Percentiles rank a stretch among this genome's conserved stretches.
phyloP scores from a whole-genome alignment of 2,797 vertebrate genomes.

The Propithecus deckenii region DNA sequence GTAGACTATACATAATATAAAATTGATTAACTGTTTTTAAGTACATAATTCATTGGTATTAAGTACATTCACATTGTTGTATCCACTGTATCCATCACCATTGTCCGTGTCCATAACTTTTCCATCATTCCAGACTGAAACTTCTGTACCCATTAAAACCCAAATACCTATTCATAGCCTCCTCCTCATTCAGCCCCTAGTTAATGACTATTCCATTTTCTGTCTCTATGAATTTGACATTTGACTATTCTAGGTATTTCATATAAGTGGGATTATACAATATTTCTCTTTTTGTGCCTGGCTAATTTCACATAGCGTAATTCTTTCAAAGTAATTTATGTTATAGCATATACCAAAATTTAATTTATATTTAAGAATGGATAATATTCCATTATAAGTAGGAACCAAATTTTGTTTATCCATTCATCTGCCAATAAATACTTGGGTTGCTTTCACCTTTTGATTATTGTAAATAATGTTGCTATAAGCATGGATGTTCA shows the following conservation, averaged over 20 bases:
- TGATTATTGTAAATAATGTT: neutral
- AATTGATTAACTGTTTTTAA: neutral
- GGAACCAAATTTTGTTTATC: neutral
- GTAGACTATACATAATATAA: neutral
- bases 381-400: neutral
- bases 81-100: neutral
- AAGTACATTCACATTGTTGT: neutral
- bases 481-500: neutral
- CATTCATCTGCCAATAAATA: neutral
- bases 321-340: neutral
- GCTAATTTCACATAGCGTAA: neutral
- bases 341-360: neutral
- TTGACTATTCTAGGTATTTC: neutral
- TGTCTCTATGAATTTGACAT: neutral
- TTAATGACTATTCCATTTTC: neutral
- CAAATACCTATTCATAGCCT: neutral
- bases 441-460: neutral
- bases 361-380: neutral
- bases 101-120: neutral
- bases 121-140: neutral
- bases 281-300: neutral
- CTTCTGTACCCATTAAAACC: neutral
- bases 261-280: neutral
- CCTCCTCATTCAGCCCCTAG: neutral
- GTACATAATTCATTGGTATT: neutral